phyloP scores from a whole-genome alignment of 2,113 vertebrate species.

The Saguinus imperator region DNA sequence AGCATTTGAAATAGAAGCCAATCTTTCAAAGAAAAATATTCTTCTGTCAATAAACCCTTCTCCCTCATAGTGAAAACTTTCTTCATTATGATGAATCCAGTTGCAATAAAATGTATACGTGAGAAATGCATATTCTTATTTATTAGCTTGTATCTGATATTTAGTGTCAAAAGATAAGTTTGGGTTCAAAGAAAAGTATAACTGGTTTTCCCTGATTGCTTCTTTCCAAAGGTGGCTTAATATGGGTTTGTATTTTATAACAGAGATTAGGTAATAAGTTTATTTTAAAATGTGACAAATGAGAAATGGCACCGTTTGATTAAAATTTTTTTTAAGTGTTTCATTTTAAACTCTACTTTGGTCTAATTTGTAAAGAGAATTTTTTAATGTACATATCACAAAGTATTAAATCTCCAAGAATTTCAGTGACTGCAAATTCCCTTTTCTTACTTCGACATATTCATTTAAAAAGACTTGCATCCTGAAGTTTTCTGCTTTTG shows the following conservation, averaged over 20 bases:
- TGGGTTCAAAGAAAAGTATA: background rate
- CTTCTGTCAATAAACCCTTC: background rate
- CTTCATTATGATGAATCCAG: background rate
- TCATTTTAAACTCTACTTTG: conserved; percentile 59
- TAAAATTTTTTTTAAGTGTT: background rate
- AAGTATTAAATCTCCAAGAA: background rate
- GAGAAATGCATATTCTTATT: background rate
- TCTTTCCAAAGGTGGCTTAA: conserved; percentile 62
- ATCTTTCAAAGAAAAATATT: background rate
- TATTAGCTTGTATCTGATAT: background rate
- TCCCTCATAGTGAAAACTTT: background rate
- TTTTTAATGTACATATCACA: background rate
- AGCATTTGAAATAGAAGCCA: background rate
- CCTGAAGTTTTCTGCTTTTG: background rate
- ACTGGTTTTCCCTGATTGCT: background rate
- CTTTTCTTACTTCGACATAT: background rate
- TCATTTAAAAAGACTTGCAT: conserved; percentile 1
- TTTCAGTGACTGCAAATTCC: conserved; percentile 33
- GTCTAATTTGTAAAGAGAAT: background rate
- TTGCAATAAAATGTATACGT: background rate
- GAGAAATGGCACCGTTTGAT: conserved; percentile 44
- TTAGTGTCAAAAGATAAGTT: background rate
- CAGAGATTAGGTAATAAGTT: conserved; percentile 67
- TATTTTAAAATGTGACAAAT: conserved; percentile 58
- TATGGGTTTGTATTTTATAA: conserved; percentile 65